phyloP scores from a whole-genome alignment of 2,797 vertebrate species.

The Triplophysa yarkandensis region DNA sequence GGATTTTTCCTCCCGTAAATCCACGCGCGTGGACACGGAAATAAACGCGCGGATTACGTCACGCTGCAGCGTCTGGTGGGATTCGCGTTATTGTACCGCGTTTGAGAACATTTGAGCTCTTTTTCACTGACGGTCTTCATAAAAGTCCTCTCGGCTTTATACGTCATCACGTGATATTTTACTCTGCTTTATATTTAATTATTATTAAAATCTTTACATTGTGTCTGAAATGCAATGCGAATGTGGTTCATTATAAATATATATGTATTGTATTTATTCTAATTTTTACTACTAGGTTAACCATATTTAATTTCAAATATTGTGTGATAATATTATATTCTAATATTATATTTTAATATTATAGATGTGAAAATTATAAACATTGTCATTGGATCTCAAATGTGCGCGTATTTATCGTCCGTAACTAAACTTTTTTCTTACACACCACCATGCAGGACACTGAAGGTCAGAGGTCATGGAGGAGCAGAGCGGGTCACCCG shows the following conservation, averaged over 20 bases:
- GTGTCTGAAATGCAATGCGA: no score
- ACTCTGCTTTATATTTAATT: no score
- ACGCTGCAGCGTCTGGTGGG: not conserved
- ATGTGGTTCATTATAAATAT: no score
- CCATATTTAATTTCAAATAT: no score
- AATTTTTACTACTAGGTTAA: no score
- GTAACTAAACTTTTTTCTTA: not conserved
- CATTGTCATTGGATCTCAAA: no score
- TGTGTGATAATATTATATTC: no score
- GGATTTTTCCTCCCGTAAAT: slow-evolving; percentile 46
- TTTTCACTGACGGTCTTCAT: not conserved
- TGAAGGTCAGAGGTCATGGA: slow-evolving; percentile 68
- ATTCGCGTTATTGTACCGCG: not conserved
- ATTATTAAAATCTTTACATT: no score
- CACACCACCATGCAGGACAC: not conserved
- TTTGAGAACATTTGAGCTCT: not conserved
- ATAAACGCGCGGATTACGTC: not conserved
- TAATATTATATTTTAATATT: no score
- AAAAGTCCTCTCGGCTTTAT: not conserved
- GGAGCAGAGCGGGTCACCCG: slow-evolving; percentile 78
- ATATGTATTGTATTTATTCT: no score
- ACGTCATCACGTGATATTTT: not conserved
- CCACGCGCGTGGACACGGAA: not conserved
- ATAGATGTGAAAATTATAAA: no score
- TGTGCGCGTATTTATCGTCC: no score